A percentile compares a stretch with the other conserved stretches of the same genome.
Evolutionary conservation across 1,140 invertebrate genomes (phyloP).

Genomic region (Triops cancriformis): DNA sequence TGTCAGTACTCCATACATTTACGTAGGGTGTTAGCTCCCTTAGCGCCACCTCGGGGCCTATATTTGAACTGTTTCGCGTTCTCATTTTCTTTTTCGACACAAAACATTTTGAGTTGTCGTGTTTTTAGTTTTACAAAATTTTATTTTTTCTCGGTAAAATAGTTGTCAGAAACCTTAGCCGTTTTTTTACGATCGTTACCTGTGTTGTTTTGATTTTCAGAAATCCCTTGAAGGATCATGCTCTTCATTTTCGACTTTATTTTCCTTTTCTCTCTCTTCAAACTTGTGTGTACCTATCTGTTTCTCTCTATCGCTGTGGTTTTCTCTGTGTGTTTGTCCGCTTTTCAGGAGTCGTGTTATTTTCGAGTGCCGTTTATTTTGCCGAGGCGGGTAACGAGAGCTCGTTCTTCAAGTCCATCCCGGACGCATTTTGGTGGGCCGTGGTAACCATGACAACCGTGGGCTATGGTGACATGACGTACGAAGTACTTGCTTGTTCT

Average conservation of each 20-base stretch:
- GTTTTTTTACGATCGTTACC: too few relatives aligned
- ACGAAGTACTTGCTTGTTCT: conserved; percentile 46
- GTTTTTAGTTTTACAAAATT: too few relatives aligned
- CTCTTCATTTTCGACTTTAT: not conserved
- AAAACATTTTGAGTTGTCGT: too few relatives aligned
- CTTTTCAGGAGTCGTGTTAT: conserved; percentile 89
- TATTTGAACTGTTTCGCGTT: not conserved
- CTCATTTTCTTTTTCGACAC: too few relatives aligned
- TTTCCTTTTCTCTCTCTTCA: not conserved
- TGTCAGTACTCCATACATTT: not conserved
- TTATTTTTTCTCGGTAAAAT: too few relatives aligned
- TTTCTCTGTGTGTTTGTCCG: conserved; percentile 5
- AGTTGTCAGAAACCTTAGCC: too few relatives aligned
- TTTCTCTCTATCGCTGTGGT: conserved; percentile 3
- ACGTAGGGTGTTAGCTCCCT: not conserved
- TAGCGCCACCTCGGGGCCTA: not conserved
- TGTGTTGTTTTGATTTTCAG: too few relatives aligned
- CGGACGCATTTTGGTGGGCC: conserved; percentile 94
- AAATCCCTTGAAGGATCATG: not conserved
- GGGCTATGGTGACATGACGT: conserved; percentile 99
- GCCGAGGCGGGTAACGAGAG: conserved; percentile 92
- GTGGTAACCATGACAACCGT: conserved; percentile 91
- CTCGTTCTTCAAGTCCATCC: conserved; percentile 96
- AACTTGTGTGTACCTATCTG: not conserved
- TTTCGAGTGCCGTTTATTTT: conserved; percentile 97